These are phyloP conservation scores for Dermolepida albohirtum DNA, from an alignment of 2,888 invertebrate genomes.

Conservation along the genomic window DNA sequence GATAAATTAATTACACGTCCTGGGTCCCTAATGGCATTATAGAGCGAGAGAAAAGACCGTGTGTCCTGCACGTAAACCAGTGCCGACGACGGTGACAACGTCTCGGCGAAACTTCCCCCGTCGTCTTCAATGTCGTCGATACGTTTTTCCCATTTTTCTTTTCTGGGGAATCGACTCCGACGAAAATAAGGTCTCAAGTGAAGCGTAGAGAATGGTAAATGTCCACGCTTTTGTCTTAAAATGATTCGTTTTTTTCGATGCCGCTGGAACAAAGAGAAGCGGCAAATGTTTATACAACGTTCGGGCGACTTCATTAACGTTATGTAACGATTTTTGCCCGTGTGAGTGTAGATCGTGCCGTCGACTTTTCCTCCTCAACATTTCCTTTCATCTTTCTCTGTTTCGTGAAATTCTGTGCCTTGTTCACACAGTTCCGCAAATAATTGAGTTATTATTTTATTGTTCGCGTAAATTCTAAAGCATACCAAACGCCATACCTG, in stretches of 20 bases:
- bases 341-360: neutral
- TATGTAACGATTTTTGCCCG: constrained; percentile 46
- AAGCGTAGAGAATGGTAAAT: constrained; percentile 52
- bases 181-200: constrained; percentile 52
- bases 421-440: too few species aligned
- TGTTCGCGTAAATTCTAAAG: too few species aligned
- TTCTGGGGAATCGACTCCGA: constrained; percentile 50
- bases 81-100: neutral
- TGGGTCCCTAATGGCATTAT: neutral
- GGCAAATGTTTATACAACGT: constrained; percentile 48
- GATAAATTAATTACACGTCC: constrained; percentile 21
- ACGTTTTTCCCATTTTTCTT: constrained; percentile 52
- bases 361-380: too few species aligned
- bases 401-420: too few species aligned
- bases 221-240: constrained; percentile 48
- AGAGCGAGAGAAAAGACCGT: neutral
- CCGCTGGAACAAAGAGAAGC: constrained; percentile 48
- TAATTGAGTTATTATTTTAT: too few species aligned
- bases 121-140: constrained; percentile 12
- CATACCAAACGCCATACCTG: too few species aligned
- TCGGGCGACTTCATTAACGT: constrained; percentile 50
- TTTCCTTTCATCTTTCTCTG: too few species aligned
- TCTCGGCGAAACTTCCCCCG: constrained; percentile 1
- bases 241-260: constrained; percentile 49
- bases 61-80: neutral